phyloP scores from a whole-genome alignment of 2,113 vertebrate species.

The Triplophysa siluroides region DNA sequence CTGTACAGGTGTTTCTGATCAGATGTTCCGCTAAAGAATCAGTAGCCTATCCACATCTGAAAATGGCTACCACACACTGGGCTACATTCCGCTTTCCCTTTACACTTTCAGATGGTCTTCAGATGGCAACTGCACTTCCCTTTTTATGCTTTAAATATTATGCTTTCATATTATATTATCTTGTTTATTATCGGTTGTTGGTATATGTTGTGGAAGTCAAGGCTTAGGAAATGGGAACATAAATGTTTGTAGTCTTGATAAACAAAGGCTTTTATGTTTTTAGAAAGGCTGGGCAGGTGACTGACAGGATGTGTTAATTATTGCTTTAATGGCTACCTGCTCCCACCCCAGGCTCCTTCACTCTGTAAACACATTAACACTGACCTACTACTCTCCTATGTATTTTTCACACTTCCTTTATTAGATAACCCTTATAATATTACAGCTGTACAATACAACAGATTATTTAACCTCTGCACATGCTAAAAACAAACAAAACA shows the following conservation, averaged over 20 bases:
- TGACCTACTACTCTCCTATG: neutral
- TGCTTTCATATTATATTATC: too few relatives aligned
- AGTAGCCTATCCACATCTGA: conserved; percentile 23
- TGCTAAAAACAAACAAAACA: neutral
- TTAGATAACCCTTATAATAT: neutral
- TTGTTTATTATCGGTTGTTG: too few relatives aligned
- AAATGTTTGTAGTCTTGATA: conserved; percentile 9
- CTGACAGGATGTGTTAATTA: conserved; percentile 8
- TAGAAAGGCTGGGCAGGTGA: neutral
- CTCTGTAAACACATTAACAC: conserved; percentile 10
- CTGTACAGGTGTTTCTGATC: conserved; percentile 27
- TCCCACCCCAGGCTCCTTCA: neutral
- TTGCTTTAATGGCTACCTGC: conserved; percentile 11
- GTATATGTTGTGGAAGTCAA: neutral
- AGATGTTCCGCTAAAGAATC: neutral
- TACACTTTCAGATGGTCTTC: neutral
- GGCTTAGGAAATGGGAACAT: neutral
- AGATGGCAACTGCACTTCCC: neutral
- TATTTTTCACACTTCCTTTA: neutral
- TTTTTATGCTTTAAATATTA: too few relatives aligned
- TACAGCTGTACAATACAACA: neutral
- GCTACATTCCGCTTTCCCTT: neutral
- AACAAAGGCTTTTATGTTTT: conserved; percentile 14
- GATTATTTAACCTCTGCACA: neutral
- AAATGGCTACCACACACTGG: conserved; percentile 1